Evolutionary conservation across 2,797 vertebrate species (phyloP).

Genomic region (Trachurus trachurus): DNA sequence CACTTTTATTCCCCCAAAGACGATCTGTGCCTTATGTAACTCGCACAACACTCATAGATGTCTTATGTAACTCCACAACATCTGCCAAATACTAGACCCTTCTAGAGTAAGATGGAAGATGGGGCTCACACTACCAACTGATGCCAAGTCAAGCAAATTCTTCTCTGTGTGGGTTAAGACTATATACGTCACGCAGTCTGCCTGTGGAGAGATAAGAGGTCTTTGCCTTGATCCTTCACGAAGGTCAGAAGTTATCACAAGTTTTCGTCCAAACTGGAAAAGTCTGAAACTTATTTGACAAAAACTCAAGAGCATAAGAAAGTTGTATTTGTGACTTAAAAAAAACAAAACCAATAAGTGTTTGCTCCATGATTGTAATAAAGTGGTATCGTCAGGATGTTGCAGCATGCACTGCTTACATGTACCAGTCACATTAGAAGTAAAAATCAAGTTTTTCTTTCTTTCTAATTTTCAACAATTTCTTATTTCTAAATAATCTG

Average conservation of each 20-base stretch:
- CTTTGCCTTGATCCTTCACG: conserved; percentile 29
- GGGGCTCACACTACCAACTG: conserved; percentile 26
- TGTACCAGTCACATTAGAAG: neutral
- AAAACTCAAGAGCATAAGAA: neutral
- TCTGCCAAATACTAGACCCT: conserved; percentile 73
- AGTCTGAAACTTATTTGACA: neutral
- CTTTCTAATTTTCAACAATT: neutral
- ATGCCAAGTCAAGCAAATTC: conserved; percentile 65
- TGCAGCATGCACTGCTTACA: neutral
- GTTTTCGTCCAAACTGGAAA: conserved; percentile 4
- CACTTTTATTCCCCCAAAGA: conserved; percentile 71
- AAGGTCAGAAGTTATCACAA: neutral
- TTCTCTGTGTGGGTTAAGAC: conserved; percentile 35
- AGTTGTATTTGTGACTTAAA: neutral
- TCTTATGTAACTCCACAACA: conserved; percentile 71
- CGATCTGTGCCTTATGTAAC: conserved; percentile 71
- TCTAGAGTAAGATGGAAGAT: conserved; percentile 65
- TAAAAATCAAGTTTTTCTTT: conserved; percentile 4
- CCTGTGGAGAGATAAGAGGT: conserved; percentile 30
- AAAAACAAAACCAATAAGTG: too few relatives aligned
- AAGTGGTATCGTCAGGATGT: neutral
- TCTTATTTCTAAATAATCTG: neutral
- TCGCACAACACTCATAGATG: conserved; percentile 48
- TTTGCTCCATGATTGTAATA: neutral
- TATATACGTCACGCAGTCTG: conserved; percentile 43